These are phyloP conservation scores for Huso huso DNA, from an alignment of 2,797 vertebrate species.

Conservation along the genomic window DNA sequence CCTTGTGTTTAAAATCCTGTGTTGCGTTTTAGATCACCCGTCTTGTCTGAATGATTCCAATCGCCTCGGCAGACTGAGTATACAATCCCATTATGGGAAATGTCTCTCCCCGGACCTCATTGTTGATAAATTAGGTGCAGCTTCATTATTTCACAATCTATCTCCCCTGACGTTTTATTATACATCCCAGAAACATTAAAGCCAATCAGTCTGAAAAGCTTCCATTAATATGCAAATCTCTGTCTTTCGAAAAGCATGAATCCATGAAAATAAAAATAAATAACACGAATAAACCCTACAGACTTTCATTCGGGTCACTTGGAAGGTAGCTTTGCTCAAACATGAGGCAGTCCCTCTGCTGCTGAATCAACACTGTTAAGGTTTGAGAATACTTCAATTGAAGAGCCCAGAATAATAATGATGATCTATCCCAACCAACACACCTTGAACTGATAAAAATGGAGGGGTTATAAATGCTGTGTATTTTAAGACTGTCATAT, in stretches of 20 bases:
- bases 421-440: too few species aligned
- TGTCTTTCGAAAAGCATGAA: conserved; percentile 60
- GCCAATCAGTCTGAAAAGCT: conserved; percentile 62
- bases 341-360: not conserved
- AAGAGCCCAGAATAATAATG: too few species aligned
- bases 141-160: conserved; percentile 66
- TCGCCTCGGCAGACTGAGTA: not conserved
- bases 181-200: conserved; percentile 63
- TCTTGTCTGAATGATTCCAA: not conserved
- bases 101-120: conserved; percentile 45
- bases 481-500: too few species aligned
- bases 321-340: conserved; percentile 45
- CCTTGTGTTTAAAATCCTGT: not conserved
- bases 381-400: too few species aligned
- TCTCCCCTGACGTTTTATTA: conserved; percentile 68
- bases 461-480: too few species aligned
- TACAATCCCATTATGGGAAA: conserved; percentile 50
- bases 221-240: conserved; percentile 77
- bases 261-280: conserved; percentile 41
- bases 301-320: conserved; percentile 48
- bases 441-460: too few species aligned
- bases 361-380: too few species aligned
- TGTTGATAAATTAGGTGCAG: conserved; percentile 64
- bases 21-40: too few species aligned
- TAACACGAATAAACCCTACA: not conserved